Base-by-base conservation (phyloP, 30 jellyfish, hydroid and myxozoan genomes). In the Hydractinia echinata region DNA sequence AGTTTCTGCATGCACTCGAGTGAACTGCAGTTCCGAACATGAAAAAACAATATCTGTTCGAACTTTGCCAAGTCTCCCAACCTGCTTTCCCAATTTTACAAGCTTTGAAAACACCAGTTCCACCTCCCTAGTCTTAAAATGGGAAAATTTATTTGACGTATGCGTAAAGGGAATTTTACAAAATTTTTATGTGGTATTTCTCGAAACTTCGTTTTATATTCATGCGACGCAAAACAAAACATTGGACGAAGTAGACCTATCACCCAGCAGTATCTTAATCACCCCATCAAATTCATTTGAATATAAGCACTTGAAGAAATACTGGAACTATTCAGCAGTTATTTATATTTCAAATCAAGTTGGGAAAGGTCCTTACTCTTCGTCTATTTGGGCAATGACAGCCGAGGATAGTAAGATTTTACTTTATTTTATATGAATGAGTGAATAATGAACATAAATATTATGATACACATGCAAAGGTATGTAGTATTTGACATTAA, bases 241-340 rank as follows among this genome's bases (percentile, higher is more conserved):
- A 30, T 30, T 30, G 44, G 44, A 30, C 2, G 44, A 30, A 30
- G 44, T 30, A 30, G 44, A 30, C 44, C 44, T 30, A 30, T 2
- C 44, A 30, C 2, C 44, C 44, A 30, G 44, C 44, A 30, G 44
- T 30, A 30, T 30, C 44, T 30, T 30, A 30, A 30, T 30, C 2
- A 30, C 44, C 44, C 44, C 2, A 30, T 30, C 44, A 30, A 30
- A 30, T 30, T 30, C 44, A 13, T 64, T 6, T 64, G 9, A n/a
- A 6, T 64, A 64, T 13, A 64, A 51, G 19, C 51, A 13, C 39
- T 51, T 64, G 8, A 64, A 64, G 39, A 64, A 64, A 64, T 64
- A 64, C 39, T 64, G 74, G 74, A 64, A 64, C 39, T 64, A 64
- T 64, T 64, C 74, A 64, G 74, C 74, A n/a, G 74, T 51, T n/a